Conservation (phyloP, 1,140 invertebrate genomes). For the Aphaenogaster rudis region DNA sequence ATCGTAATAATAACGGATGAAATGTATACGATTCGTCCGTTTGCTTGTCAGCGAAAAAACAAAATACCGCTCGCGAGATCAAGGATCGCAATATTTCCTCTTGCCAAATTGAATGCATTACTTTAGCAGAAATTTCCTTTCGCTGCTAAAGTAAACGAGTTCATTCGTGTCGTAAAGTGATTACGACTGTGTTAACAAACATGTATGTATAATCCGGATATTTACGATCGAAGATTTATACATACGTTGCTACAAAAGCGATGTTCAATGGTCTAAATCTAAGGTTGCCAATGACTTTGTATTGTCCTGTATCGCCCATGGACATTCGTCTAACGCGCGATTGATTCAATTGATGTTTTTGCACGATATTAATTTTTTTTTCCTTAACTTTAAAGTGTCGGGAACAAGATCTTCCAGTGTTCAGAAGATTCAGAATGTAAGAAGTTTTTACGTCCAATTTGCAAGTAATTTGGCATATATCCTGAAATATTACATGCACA, state of each 20-base stretch:
- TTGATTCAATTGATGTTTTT: neutral
- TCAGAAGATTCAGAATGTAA: neutral
- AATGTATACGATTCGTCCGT: neutral
- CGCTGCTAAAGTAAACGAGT: neutral
- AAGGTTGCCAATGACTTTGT: neutral
- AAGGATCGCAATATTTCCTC: neutral
- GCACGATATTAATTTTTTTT: neutral
- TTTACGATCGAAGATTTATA: neutral
- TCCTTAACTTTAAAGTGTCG: neutral
- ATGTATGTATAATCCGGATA: neutral
- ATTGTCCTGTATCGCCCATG: neutral
- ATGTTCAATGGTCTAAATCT: slow-evolving; percentile 5
- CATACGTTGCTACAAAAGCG: slow-evolving; percentile 6
- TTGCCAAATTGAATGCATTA: neutral
- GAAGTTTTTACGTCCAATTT: neutral
- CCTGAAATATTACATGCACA: neutral
- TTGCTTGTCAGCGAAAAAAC: neutral
- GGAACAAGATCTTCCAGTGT: neutral
- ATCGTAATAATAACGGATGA: neutral
- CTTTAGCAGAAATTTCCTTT: neutral
- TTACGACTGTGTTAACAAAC: neutral
- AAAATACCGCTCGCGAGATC: neutral
- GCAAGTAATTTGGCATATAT: slow-evolving; percentile 2
- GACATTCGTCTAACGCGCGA: neutral
- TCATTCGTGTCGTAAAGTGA: neutral